A percentile compares a stretch with the other conserved stretches of the same genome.
Conservation (phyloP, 35 echinoderm and acorn worm genomes). For the Lytechinus variegatus region DNA sequence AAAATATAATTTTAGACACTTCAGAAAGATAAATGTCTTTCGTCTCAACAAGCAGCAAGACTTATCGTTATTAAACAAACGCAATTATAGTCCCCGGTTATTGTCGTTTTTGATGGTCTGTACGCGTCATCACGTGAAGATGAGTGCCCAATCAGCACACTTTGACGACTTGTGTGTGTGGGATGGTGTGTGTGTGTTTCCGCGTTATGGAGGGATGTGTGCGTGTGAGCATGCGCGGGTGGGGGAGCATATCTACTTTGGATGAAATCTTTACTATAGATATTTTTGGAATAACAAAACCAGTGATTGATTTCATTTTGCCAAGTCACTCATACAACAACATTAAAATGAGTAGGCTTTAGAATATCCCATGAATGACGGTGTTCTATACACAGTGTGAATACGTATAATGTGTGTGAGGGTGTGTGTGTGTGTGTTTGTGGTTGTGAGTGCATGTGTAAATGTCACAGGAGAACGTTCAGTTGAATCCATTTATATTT, state of each 20-base stretch:
- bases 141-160: no score
- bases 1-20: background rate
- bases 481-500: no score
- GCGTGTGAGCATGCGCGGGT: background rate
- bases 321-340: no score
- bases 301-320: no score
- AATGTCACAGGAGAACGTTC: no score
- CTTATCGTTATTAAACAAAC: background rate
- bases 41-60: background rate
- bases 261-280: no score
- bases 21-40: background rate
- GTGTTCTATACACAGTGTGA: no score
- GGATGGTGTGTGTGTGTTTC: background rate
- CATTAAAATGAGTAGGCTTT: no score
- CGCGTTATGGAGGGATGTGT: background rate
- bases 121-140: background rate
- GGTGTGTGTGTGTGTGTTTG: background rate
- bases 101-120: background rate
- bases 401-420: background rate
- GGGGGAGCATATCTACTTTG: background rate
- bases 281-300: no score
- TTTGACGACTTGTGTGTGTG: no score
- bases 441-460: background rate
- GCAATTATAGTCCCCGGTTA: background rate
- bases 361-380: no score